Evolutionary conservation across 1,140 invertebrate species (phyloP), one percentile per base, ranked within the genome.

Genomic region (Aphelinus certus): DNA sequence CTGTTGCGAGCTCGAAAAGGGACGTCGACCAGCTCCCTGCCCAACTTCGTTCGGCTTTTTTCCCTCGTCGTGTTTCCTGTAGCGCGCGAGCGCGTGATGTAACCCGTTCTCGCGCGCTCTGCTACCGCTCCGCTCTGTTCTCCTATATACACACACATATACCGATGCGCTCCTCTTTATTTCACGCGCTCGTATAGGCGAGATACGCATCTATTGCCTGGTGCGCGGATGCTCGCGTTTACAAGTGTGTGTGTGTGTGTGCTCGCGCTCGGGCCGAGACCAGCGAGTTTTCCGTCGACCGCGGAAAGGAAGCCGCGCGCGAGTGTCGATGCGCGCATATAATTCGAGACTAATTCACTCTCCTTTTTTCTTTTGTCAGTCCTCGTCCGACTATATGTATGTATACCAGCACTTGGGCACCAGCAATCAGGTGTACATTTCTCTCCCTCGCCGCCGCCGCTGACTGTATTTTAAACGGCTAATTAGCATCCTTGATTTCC

Each of bases 401-500:
- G 26, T 26, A 26, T 26, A 26, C 26, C 26, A 26, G 26, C 26
- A 26, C n/a, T n/a, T 47, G 9, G 7, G 55, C 55, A 65, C 7
- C 48, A 58, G 71, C 4, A 3, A 26, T 26, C 26, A 26, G 26
- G 56, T 7, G 9, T 58, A 65, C 49, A 70, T 58, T 51, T 64
- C 70, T 62, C 62, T 64, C 60, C 26, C 26, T 26, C 26, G 26
- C 26, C 26, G 26, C 26, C 26, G 26, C 26, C 26, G 26, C 26
- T 2, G 58, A 55, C 57, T 55, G 69, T 53, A 61, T 67, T 67
- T 73, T 51, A 51, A 73, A 42, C 56, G 71, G 9, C 60, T 67
- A 63, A 73, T 73, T 74, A 62, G 65, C 49, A 46, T 72, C 64
- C 43, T 46, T 67, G 47, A 60, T 64, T 72, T 49, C 53, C 55